Evolutionary conservation across 1,140 invertebrate species (phyloP), one percentile per base, ranked within the genome.

Genomic region (Nasonia vitripennis): DNA sequence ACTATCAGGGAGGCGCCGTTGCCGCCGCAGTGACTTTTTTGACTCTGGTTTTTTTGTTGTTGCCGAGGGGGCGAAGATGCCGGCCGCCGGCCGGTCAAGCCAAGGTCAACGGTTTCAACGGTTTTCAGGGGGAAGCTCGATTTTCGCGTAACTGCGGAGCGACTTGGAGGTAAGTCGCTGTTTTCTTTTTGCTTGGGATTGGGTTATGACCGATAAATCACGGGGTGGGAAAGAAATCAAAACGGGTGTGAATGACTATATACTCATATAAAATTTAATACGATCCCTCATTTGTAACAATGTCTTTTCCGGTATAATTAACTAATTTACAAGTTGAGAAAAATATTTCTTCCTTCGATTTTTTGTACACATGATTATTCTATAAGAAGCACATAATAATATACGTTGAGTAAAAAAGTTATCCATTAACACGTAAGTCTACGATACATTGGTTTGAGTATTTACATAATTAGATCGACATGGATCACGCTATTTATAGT

Each of bases 181-280:
- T 71, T 71, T 23, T 71, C 27, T 27, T 10, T 71, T 45, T 45
- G 41, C 9, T 45, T 45, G 41, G 34, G 5, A 37, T 37, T 6
- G 34, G 34, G 5, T 37, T 37, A 37, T 37, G 6, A 37, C 34
- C 34, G 5, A 37, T 6, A 37, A 37, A 37, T 37, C 5, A 45
- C 17, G 45, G 74, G 17, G 23, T 78, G 34, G 12, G 0, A 55
- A 55, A 78, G 48, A 55, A 78, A 27, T 0, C 4, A 20, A 78
- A 67, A n/a, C 9, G 0, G 3, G 4, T 80, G 7, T 14, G 45
- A 73, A 81, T 73, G n/a, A 48, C 9, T 81, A 81, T 80, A 70
- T 51, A 51, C 9, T 20, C 31, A 10, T 70, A 70, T 62, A 82
- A 74, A 82, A 74, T 82, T 82, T 74, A 82, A 74, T 82, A 82